phyloP scores from a whole-genome alignment of 2,888 invertebrate genomes.

The Agrochola circellaris region DNA sequence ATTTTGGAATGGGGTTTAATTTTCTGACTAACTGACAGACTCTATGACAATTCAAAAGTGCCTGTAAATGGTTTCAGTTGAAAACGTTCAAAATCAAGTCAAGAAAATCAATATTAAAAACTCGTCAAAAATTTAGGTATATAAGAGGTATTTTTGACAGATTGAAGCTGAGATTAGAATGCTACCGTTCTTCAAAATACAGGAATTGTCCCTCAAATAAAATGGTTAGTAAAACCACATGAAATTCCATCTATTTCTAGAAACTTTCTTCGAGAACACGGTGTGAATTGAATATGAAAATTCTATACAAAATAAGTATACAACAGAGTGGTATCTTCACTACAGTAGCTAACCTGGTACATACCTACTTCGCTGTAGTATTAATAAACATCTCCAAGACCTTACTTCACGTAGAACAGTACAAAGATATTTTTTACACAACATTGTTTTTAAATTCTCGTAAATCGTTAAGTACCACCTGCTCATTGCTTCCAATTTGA shows the following conservation, averaged over 20 bases:
- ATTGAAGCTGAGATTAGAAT: not conserved
- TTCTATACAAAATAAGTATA: not conserved
- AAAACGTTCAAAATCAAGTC: not conserved
- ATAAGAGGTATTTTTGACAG: not conserved
- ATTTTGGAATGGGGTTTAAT: too few relatives aligned
- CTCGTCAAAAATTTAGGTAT: not conserved
- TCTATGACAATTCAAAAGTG: too few relatives aligned
- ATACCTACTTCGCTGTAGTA: not conserved
- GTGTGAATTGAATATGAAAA: not conserved
- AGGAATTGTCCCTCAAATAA: too few relatives aligned
- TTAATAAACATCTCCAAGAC: slow-evolving; percentile 20
- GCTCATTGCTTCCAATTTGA: slow-evolving; percentile 63
- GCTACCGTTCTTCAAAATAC: not conserved
- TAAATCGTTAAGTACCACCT: slow-evolving; percentile 61
- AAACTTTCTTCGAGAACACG: not conserved
- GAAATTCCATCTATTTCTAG: not conserved
- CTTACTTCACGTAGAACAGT: slow-evolving; percentile 23
- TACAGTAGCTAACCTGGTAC: not conserved
- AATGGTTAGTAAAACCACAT: too few relatives aligned
- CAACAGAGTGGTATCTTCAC: not conserved
- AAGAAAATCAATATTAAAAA: not conserved
- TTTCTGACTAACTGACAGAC: too few relatives aligned
- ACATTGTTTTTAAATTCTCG: slow-evolving; percentile 62
- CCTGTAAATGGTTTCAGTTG: too few relatives aligned
- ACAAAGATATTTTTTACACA: slow-evolving; percentile 46